Percentiles rank a stretch among this genome's conserved stretches.
These are phyloP conservation scores for Nomada fucata DNA, from an alignment of 2,888 invertebrate genomes.

Conservation along the genomic window DNA sequence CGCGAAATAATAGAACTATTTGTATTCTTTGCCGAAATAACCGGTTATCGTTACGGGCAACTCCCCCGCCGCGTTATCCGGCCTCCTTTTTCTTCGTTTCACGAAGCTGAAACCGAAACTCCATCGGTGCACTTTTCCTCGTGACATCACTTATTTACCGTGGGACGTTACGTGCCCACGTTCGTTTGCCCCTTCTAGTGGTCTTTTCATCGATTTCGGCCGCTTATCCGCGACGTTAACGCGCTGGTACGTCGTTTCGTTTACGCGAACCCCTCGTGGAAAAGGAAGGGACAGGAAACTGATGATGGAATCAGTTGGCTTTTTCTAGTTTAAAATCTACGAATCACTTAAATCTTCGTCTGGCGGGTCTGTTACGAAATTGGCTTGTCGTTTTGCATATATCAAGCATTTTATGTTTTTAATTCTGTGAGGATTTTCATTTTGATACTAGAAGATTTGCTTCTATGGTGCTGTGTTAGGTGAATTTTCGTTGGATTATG, in stretches of 20 bases:
- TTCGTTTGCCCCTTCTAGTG: slow-evolving; percentile 23
- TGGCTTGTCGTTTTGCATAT: too few relatives aligned
- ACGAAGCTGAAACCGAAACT: slow-evolving; percentile 23
- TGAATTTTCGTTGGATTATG: too few relatives aligned
- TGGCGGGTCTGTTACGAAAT: too few relatives aligned
- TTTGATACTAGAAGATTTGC: too few relatives aligned
- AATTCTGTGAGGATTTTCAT: too few relatives aligned
- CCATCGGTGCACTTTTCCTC: slow-evolving; percentile 14
- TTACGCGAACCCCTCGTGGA: neutral
- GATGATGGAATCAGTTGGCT: too few relatives aligned
- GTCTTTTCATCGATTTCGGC: slow-evolving; percentile 6
- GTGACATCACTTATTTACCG: slow-evolving; percentile 53
- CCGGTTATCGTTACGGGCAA: slow-evolving; percentile 38
- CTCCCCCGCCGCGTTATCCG: slow-evolving; percentile 24
- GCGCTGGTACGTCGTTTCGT: neutral
- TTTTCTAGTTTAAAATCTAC: too few relatives aligned
- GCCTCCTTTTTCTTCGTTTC: slow-evolving; percentile 11
- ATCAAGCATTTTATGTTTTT: too few relatives aligned
- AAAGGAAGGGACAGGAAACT: too few relatives aligned
- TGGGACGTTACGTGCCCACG: slow-evolving; percentile 21
- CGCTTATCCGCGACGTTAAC: slow-evolving; percentile 12
- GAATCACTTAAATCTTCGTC: too few relatives aligned
- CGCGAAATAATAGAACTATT: slow-evolving; percentile 55
- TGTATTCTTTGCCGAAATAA: slow-evolving; percentile 50
- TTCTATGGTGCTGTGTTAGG: too few relatives aligned